phyloP scores from a whole-genome alignment of 2,113 vertebrate genomes.

The Corythaixoides concolor region DNA sequence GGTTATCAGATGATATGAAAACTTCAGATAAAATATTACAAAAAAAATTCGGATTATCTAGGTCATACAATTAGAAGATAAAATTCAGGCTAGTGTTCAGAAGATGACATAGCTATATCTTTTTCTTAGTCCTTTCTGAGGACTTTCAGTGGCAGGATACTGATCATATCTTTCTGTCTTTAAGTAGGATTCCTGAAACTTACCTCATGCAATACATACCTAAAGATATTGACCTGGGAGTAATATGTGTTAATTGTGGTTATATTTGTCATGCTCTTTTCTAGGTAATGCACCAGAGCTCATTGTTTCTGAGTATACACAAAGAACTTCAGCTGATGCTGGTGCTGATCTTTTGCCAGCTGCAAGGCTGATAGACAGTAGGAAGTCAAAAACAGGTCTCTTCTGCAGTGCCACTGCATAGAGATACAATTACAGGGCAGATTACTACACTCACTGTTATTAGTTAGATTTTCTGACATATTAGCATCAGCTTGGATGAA shows the following conservation, averaged over 20 bases:
- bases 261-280: background rate
- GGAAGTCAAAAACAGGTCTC: background rate
- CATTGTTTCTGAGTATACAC: background rate
- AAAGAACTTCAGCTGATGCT: background rate
- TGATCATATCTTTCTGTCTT: background rate
- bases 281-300: background rate
- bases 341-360: background rate
- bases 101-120: background rate
- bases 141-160: background rate
- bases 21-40: background rate
- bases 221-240: background rate
- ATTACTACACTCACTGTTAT: background rate
- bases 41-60: background rate
- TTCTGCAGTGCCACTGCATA: background rate
- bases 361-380: background rate
- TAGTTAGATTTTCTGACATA: background rate
- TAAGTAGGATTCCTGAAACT: background rate
- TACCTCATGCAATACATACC: background rate
- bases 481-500: background rate
- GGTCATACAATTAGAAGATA: background rate
- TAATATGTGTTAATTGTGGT: background rate
- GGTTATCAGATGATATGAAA: background rate
- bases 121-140: background rate
- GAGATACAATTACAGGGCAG: background rate
- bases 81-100: background rate